phyloP scores from a whole-genome alignment of 2,888 invertebrate species.

The Campoletis raptor region DNA sequence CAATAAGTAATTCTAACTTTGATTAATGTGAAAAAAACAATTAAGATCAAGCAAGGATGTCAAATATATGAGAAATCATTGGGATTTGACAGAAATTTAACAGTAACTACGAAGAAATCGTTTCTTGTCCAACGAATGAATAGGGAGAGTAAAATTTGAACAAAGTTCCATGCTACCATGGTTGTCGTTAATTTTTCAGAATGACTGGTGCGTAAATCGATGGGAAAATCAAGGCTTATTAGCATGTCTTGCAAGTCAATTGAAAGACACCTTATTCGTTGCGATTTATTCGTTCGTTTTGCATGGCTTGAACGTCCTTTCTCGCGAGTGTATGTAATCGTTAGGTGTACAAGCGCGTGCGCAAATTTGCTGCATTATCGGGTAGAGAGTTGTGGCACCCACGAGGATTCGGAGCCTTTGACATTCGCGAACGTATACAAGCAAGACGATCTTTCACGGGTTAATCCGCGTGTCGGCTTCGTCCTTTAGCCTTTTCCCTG shows the following conservation, averaged over 20 bases:
- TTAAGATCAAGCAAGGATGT: conserved; percentile 19
- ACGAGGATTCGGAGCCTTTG: conserved; percentile 49
- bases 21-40: conserved; percentile 8
- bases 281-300: conserved; percentile 25
- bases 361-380: conserved; percentile 33
- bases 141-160: background rate
- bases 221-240: conserved; percentile 51
- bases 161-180: background rate
- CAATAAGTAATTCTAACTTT: conserved; percentile 21
- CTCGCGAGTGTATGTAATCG: conserved; percentile 44
- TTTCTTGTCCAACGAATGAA: background rate
- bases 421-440: conserved; percentile 39
- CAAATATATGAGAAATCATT: conserved; percentile 1
- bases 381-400: conserved; percentile 38
- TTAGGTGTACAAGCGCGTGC: conserved; percentile 45
- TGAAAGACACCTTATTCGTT: conserved; percentile 33
- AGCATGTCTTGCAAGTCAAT: conserved; percentile 51
- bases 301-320: conserved; percentile 17
- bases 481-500: conserved; percentile 61
- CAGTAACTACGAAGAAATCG: background rate
- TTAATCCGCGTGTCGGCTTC: conserved; percentile 63
- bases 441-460: conserved; percentile 53
- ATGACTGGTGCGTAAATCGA: conserved; percentile 29
- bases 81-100: background rate
- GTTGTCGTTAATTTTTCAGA: conserved; percentile 11